Base-by-base conservation (phyloP, 2,888 invertebrate genomes). In the Amblyteles armatorius region DNA sequence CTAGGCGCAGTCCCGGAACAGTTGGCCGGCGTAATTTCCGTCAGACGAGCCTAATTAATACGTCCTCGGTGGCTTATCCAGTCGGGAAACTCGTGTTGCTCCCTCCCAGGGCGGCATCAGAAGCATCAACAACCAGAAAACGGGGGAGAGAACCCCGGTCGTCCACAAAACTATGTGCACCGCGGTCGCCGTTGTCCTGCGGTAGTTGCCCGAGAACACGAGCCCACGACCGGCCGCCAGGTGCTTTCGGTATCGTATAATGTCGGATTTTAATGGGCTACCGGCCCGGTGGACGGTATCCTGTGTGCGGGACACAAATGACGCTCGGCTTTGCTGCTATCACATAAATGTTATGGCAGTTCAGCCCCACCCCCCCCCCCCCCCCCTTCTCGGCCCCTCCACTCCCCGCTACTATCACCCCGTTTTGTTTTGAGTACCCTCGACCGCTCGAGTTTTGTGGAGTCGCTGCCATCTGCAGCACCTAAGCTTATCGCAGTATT, bases 21-120 rank as follows among this genome's bases (percentile, higher is more conserved):
- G 78, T 79, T 78, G 68, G 29, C 44, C 44, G 11, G 26, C 77
- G 33, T 78, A 72, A 84, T 84, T 78, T 81, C 69, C 73, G 60
- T 60, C 57, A 72, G 29, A 50, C 74, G 76, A 80, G 80, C 68
- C 82, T 80, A 79, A 86, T 85, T 83, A 86, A 80, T 85, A 83
- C 72, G 78, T 83, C 77, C 77, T 80, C 33, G 52, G 77, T 44
- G 86, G 63, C 50, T 78, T 81, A 83, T 86, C 69, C 80, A 68
- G 44, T 26, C 78, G 77, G 74, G 40, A 80, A 80, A 79, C 68
- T 79, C 79, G 83, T 26, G 73, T 76, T 80, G 60, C 78, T 68
- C 73, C 52, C 44, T 48, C 26, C 67, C n/a, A n/a, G 36, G 9
- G 71, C 65, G 29, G 40, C 19, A 63, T 48, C 36, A 79, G 63